Base-by-base conservation (phyloP, 2,888 invertebrate genomes). In the Euzetes globulus region DNA sequence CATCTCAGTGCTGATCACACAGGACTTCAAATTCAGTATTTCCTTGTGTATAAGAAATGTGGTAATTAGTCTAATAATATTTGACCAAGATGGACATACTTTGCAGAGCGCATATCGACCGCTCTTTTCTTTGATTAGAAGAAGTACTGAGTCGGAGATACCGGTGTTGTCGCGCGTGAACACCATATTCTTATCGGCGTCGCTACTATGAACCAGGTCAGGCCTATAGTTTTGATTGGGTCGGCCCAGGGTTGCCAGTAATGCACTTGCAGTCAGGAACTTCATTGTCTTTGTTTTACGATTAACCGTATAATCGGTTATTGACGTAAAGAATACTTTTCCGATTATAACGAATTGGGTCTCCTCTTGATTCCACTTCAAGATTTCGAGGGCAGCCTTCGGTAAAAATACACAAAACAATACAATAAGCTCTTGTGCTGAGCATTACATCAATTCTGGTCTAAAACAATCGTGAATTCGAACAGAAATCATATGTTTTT, bases 321-420 rank as follows among this genome's bases (percentile, higher is more conserved):
- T 52, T 17, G 75, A 50, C 55, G 73, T 91, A 82, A 90, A 92
- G 79, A 92, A 85, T 80, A 95, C 85, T 82, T 90, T 89, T 76
- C 94, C 94, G 84, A 94, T 94, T 84, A 94, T 87, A 78, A 92
- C 90, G 82, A 95, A 94, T 82, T 90, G 89, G 68, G 92, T 91
- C 83, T 94, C 94, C 81, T 92, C 92, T 84, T 91, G 91, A 73
- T 81, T 81, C 96, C 96, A 96, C 81, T 94, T 94, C 78, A 96
- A 84, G 6, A 93, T 89, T 82, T 96, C 94, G 77, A 95, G 90
- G 73, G 94, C 94, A 87, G 94, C 91, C 88, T 88, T 79, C 37
- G 78, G 78, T 58, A 72, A 17, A 63, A 25, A 22, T 45, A 65
- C 15, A 58, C 11, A 65, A 41, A 9, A 41, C 1, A 41, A 9